phyloP scores from a whole-genome alignment of 2,113 vertebrate species.

The Epinephelus lanceolatus region DNA sequence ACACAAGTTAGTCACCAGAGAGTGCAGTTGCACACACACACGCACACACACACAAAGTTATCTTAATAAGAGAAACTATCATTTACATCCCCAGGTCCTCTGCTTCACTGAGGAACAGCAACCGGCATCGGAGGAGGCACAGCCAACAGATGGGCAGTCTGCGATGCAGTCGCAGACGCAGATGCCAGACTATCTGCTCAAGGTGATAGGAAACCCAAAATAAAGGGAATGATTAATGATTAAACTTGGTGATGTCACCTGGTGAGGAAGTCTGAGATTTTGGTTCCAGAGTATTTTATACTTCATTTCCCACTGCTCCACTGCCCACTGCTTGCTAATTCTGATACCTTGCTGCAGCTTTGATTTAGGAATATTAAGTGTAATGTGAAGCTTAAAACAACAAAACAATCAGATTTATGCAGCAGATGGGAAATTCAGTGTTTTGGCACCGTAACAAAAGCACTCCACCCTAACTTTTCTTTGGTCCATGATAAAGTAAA shows the following conservation, averaged over 20 bases:
- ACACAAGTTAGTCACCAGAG: background rate
- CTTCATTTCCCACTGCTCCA: background rate
- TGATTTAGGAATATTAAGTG: background rate
- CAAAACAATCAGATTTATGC: background rate
- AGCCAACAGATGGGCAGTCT: background rate
- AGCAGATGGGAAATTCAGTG: background rate
- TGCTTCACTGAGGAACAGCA: slow-evolving; percentile 42
- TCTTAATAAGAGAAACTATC: background rate
- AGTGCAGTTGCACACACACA: background rate
- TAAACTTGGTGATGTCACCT: background rate
- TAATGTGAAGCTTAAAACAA: background rate
- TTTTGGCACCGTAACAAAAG: background rate
- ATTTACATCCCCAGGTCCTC: slow-evolving; percentile 61
- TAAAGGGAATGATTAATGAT: background rate
- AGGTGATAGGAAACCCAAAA: slow-evolving; percentile 38
- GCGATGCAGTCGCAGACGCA: slow-evolving; percentile 50
- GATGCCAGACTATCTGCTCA: slow-evolving; percentile 54
- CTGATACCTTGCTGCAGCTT: background rate
- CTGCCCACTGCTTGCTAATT: background rate
- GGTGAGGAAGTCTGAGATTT: background rate
- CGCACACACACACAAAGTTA: background rate
- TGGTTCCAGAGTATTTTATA: background rate
- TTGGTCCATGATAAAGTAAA: background rate
- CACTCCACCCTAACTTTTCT: background rate
- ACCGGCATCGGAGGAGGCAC: background rate